A percentile compares a stretch with the other conserved stretches of the same genome.
Evolutionary conservation across 2,113 vertebrate species (phyloP).

Genomic region (Phaethornis superciliosus): DNA sequence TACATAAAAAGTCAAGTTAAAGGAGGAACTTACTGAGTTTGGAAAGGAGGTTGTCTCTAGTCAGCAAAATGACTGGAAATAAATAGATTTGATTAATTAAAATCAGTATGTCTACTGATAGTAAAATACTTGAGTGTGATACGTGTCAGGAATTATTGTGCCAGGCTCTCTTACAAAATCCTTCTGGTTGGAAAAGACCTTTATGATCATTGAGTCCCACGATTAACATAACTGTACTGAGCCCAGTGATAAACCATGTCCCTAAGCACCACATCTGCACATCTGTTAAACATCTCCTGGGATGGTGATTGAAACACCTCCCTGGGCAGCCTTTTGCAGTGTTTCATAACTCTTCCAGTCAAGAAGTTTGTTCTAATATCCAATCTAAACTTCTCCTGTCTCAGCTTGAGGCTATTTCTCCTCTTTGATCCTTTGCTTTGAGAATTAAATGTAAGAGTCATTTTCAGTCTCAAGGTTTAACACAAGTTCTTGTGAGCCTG

Average conservation of each 20-base stretch:
- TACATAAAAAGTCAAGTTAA: not conserved
- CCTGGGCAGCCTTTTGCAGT: too few relatives aligned
- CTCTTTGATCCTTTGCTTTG: not conserved
- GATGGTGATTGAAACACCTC: too few relatives aligned
- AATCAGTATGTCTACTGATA: not conserved
- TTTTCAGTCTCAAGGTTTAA: conserved; percentile 16
- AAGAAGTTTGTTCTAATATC: too few relatives aligned
- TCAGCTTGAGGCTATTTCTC: too few relatives aligned
- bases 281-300: too few relatives aligned
- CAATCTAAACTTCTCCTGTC: too few relatives aligned
- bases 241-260: too few relatives aligned
- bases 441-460: conserved; percentile 3
- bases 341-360: too few relatives aligned
- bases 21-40: not conserved
- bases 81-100: conserved; percentile 1
- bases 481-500: not conserved
- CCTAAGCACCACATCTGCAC: too few relatives aligned
- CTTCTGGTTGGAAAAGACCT: too few relatives aligned
- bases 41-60: not conserved
- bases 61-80: not conserved
- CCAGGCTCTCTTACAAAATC: not conserved
- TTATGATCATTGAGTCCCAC: too few relatives aligned
- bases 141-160: not conserved
- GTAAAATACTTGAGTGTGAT: not conserved
- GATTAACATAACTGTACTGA: too few relatives aligned